Base-by-base conservation (phyloP, 2,888 invertebrate genomes). In the Zhengitettix transpicula region DNA sequence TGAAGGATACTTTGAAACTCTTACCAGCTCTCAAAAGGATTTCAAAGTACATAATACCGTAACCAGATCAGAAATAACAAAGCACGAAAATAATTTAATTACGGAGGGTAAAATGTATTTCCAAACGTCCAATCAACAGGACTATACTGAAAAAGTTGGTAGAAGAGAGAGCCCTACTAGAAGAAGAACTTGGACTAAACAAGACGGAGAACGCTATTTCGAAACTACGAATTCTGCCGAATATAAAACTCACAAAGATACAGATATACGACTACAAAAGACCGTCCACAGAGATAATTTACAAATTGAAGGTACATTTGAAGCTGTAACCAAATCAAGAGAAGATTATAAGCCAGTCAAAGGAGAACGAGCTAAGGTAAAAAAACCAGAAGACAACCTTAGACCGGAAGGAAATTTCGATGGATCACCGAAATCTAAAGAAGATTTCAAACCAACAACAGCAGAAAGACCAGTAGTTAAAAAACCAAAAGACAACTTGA, bases 101-200 rank as follows among this genome's bases (percentile, higher is more conserved):
- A 66, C 67, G 10, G 68, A 68, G 57, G 71, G 72, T 66, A 79
- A 80, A 69, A 83, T 83, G 71, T 79, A 78, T 47, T 84, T 83
- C 68, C 76, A 81, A 55, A 83, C 83, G 14, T 83, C 84, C 1
- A 78, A 80, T 61, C 79, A 81, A 66, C 74, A 78, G 60, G 83
- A 84, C 63, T 85, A 77, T 64, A 77, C 80, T 1, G 77, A 82
- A 67, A 84, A 84, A 68, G 71, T 72, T 16, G 72, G 77, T 10
- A 74, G 76, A 15, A 71, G 81, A n/a, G 79, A 80, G 67, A 77
- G 80, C 60, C 80, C 81, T 14, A 70, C 74, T 16, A 77, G 83
- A 60, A 77, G 84, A 65, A 76, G 84, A 56, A 84, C 85, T 0
- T 85, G 84, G 81, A 84, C 83, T 0, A 84, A 85, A 68, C 84